phyloP scores from a whole-genome alignment of 2,797 vertebrate genomes.

The Sebastiscus tertius region DNA sequence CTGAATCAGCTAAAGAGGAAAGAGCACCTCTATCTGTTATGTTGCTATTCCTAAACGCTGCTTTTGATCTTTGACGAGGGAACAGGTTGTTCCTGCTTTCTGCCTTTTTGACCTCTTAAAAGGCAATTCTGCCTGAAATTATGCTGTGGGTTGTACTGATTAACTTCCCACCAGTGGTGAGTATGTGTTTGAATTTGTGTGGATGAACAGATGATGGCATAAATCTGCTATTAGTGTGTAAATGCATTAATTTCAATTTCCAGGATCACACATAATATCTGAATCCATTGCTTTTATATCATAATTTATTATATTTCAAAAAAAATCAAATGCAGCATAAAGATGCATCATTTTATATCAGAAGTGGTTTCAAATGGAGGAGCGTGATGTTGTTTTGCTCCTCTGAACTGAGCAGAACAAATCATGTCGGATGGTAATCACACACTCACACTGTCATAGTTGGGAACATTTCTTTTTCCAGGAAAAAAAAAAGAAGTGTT shows the following conservation, averaged over 20 bases:
- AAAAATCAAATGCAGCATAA: background rate
- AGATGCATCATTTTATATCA: background rate
- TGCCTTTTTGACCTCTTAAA: slow-evolving; percentile 2
- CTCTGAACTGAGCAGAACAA: background rate
- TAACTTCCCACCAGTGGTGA: slow-evolving; percentile 9
- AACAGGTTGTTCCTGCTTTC: background rate
- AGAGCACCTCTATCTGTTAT: background rate
- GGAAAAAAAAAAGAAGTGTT: background rate
- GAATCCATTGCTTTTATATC: background rate
- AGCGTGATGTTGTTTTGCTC: background rate
- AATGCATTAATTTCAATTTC: background rate
- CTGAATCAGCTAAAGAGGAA: background rate
- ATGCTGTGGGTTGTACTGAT: slow-evolving; percentile 8
- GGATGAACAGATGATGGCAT: background rate
- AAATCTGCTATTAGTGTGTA: background rate
- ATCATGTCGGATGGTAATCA: slow-evolving; percentile 14
- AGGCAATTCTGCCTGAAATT: slow-evolving; percentile 16
- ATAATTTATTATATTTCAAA: background rate
- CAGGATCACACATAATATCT: background rate
- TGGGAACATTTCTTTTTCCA: background rate
- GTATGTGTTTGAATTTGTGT: slow-evolving; percentile 2
- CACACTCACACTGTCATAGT: background rate
- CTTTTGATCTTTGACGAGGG: background rate
- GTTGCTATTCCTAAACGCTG: background rate
- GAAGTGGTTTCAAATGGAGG: background rate